Conservation (phyloP, 37 sponge, comb jelly and placozoan genomes). For the Ephydatia muelleri region DNA sequence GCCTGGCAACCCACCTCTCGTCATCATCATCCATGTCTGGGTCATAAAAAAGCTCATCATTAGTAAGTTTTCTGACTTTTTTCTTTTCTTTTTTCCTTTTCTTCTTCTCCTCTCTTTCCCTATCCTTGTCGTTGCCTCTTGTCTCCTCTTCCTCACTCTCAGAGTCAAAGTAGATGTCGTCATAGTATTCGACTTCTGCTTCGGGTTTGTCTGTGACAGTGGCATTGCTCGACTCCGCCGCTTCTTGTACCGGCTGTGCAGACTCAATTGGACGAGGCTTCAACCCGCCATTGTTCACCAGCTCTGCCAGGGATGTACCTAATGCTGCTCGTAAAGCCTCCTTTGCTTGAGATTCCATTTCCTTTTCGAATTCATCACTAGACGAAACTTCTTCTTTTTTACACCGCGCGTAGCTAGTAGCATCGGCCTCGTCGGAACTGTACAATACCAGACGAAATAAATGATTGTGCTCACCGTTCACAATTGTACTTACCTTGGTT, state of each 20-base stretch:
- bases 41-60: conserved; percentile 96
- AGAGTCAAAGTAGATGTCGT: conserved; percentile 84
- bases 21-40: conserved; percentile 90
- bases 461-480: background rate
- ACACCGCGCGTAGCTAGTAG: background rate
- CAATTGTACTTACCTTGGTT: background rate
- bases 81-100: conserved; percentile 31
- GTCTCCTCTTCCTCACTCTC: conserved; percentile 3
- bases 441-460: background rate
- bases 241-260: background rate
- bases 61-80: conserved; percentile 61
- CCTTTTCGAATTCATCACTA: conserved; percentile 82
- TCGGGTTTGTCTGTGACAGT: background rate
- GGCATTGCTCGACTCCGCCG: background rate
- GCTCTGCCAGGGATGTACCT: background rate
- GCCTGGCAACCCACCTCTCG: conserved; percentile 82
- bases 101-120: background rate
- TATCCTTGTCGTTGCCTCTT: background rate
- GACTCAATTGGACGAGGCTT: background rate
- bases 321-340: background rate
- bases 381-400: background rate
- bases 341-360: conserved; percentile 60
- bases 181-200: conserved; percentile 56
- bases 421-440: conserved; percentile 45
- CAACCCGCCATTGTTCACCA: background rate